Evolutionary conservation across 2,797 vertebrate species (phyloP).

Genomic region (Danio aesculapii): DNA sequence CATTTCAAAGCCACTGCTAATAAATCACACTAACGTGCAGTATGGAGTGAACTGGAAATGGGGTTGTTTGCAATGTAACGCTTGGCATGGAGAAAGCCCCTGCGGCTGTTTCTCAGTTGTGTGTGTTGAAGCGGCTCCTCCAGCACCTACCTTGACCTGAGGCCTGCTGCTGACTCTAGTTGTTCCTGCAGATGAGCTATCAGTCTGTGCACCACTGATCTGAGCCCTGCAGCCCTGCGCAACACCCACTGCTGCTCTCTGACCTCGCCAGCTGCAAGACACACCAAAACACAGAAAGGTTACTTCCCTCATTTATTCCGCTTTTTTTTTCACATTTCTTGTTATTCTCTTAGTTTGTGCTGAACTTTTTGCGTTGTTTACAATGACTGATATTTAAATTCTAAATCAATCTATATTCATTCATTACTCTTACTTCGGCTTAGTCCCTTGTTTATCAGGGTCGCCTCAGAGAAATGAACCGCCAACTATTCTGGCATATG

Average conservation of each 20-base stretch:
- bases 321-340: neutral
- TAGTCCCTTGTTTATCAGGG: too few relatives aligned
- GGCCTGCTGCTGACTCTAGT: slow-evolving; percentile 72
- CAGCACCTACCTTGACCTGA: slow-evolving; percentile 84
- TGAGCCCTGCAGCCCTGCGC: slow-evolving; percentile 68
- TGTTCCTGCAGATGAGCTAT: slow-evolving; percentile 63
- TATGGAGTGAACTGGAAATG: slow-evolving; percentile 58
- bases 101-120: slow-evolving; percentile 53
- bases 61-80: slow-evolving; percentile 59
- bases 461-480: too few relatives aligned
- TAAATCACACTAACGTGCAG: slow-evolving; percentile 59
- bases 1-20: slow-evolving; percentile 46
- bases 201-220: slow-evolving; percentile 67
- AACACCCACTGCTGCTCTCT: slow-evolving; percentile 59
- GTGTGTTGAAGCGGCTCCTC: slow-evolving; percentile 59
- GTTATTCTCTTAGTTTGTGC: neutral
- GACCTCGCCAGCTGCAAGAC: slow-evolving; percentile 65
- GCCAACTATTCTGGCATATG: too few relatives aligned
- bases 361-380: too few relatives aligned
- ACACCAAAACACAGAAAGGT: slow-evolving; percentile 15
- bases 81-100: slow-evolving; percentile 58
- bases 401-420: too few relatives aligned
- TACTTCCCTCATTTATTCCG: neutral
- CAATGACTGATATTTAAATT: too few relatives aligned
- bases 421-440: too few relatives aligned